Evolutionary conservation across 2,113 vertebrate genomes (phyloP).

Genomic region (Nesogale talazaci): DNA sequence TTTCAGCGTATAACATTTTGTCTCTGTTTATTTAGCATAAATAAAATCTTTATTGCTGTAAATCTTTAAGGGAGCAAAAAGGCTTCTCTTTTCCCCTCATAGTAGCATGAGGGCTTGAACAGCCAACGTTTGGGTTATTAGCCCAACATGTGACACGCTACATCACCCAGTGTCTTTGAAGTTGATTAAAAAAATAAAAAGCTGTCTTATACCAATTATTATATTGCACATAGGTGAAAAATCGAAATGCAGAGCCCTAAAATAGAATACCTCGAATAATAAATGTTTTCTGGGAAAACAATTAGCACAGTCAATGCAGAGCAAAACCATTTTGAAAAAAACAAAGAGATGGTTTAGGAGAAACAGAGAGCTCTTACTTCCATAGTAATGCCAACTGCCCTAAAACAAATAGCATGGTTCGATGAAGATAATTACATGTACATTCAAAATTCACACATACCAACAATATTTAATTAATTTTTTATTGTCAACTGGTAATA

Average conservation of each 20-base stretch:
- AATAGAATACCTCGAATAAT: neutral
- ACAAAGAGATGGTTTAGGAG: neutral
- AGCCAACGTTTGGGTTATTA: too few relatives aligned
- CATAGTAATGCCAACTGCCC: neutral
- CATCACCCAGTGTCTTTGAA: too few relatives aligned
- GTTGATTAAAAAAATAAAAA: neutral
- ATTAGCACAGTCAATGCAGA: neutral
- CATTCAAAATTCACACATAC: conserved; percentile 17
- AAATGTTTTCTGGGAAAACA: neutral
- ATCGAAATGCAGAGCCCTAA: neutral
- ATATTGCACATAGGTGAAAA: neutral
- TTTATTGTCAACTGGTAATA: too few relatives aligned
- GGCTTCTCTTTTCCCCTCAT: too few relatives aligned
- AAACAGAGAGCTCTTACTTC: neutral
- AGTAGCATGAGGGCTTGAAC: too few relatives aligned
- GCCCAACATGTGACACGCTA: too few relatives aligned
- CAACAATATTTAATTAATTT: neutral
- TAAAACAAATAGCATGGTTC: neutral
- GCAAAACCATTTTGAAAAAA: neutral
- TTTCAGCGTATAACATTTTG: too few relatives aligned
- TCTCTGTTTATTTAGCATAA: too few relatives aligned
- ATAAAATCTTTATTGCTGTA: too few relatives aligned
- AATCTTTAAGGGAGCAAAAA: too few relatives aligned
- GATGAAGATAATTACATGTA: neutral
- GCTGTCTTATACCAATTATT: neutral